phyloP scores from a whole-genome alignment of 2,888 invertebrate species.

The Nectonema munidae region DNA sequence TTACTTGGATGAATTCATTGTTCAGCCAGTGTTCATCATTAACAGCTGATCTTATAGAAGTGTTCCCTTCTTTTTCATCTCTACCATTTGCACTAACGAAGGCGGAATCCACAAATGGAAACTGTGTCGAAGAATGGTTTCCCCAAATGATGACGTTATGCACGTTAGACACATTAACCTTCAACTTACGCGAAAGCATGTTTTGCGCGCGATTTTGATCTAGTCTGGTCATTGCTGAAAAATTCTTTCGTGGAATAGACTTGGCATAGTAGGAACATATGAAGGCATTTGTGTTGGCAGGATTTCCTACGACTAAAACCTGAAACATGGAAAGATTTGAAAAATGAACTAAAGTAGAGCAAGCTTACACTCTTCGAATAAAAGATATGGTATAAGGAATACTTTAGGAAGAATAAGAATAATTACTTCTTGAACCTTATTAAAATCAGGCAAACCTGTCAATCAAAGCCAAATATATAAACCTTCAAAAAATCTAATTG shows the following conservation, averaged over 20 bases:
- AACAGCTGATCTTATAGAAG: slow-evolving; percentile 30
- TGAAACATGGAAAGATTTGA: slow-evolving; percentile 18
- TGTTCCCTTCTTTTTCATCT: no score
- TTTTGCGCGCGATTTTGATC: slow-evolving; percentile 88
- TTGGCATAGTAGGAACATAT: slow-evolving; percentile 68
- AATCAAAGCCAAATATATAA: no score
- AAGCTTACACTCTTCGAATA: no score
- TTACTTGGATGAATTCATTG: slow-evolving; percentile 40
- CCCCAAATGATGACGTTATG: slow-evolving; percentile 90
- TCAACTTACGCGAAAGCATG: slow-evolving; percentile 30
- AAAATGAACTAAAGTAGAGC: no score
- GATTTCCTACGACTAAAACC: slow-evolving; percentile 76
- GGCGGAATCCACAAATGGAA: slow-evolving; percentile 45
- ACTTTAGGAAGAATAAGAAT: no score
- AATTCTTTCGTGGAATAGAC: slow-evolving; percentile 71
- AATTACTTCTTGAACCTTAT: no score
- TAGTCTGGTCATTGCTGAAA: slow-evolving; percentile 80
- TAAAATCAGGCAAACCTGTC: no score
- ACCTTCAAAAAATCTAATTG: no score
- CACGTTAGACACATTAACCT: slow-evolving; percentile 35
- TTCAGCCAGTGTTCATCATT: slow-evolving; percentile 49
- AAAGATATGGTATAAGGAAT: no score
- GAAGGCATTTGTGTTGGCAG: slow-evolving; percentile 87
- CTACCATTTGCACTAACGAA: slow-evolving; percentile 19
- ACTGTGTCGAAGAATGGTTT: slow-evolving; percentile 92